These are phyloP conservation scores for Galerucella calmariensis DNA, from an alignment of 2,888 invertebrate genomes.

Conservation along the genomic window DNA sequence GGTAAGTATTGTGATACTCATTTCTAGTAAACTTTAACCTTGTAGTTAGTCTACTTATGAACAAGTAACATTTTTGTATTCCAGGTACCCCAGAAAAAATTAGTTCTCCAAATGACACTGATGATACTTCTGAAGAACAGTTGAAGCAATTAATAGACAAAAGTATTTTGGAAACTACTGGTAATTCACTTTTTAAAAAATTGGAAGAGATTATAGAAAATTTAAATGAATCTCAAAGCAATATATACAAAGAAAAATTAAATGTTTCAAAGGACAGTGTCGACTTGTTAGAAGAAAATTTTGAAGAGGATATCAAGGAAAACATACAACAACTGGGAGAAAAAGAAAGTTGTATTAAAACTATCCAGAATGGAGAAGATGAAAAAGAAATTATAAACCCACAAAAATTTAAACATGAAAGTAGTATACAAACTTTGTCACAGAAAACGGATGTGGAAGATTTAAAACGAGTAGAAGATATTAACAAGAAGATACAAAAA, in stretches of 20 bases:
- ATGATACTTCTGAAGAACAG: not conserved
- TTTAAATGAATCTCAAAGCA: not conserved
- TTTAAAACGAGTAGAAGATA: constrained; percentile 18
- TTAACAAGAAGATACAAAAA: constrained; percentile 23
- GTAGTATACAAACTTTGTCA: not conserved
- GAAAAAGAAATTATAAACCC: not conserved
- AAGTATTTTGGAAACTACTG: constrained; percentile 19
- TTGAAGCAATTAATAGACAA: not conserved
- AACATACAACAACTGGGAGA: not conserved
- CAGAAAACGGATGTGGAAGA: not conserved
- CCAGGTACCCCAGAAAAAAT: not conserved
- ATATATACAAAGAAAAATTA: constrained; percentile 2
- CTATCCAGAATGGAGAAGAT: not conserved
- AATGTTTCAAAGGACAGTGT: not conserved
- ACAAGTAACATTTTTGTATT: not conserved
- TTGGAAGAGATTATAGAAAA: constrained; percentile 11
- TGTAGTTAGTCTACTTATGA: not conserved
- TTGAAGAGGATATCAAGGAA: constrained; percentile 2
- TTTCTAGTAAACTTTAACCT: too few species aligned
- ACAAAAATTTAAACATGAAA: not conserved
- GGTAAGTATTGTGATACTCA: not conserved
- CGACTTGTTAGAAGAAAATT: not conserved
- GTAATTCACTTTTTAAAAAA: not conserved
- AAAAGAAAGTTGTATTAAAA: not conserved
- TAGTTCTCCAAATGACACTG: not conserved